Conservation (phyloP, 1,140 invertebrate species). For the Lucilia cuprina region DNA sequence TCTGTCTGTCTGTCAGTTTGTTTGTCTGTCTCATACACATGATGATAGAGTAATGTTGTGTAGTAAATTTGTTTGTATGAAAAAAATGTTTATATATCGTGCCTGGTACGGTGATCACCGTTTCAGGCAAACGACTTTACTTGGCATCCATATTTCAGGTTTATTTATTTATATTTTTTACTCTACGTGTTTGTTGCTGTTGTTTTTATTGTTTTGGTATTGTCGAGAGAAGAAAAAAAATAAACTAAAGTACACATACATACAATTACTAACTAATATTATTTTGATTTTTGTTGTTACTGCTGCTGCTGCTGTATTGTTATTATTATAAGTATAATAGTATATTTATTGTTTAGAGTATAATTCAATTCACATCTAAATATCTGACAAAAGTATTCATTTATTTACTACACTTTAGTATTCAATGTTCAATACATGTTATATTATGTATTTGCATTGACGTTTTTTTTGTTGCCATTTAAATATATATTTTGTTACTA, state of each 20-base stretch:
- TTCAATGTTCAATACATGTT: neutral
- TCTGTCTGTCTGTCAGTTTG: neutral
- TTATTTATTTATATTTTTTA: slow-evolving; percentile 16
- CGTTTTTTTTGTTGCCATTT: neutral
- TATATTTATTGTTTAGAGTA: slow-evolving; percentile 3
- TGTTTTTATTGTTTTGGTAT: slow-evolving; percentile 21
- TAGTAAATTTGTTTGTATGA: neutral
- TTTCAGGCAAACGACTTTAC: slow-evolving; percentile 32
- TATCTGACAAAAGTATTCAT: neutral
- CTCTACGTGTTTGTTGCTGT: neutral
- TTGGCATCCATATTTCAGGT: slow-evolving; percentile 35
- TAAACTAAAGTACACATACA: neutral
- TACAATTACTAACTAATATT: neutral
- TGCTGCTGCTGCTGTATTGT: slow-evolving; percentile 18
- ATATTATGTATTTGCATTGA: neutral
- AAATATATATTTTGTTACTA: neutral
- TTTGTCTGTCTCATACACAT: neutral
- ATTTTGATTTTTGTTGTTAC: neutral
- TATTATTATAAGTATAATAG: neutral
- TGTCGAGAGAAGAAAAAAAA: neutral
- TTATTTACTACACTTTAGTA: neutral
- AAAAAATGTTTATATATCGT: neutral
- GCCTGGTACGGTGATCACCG: slow-evolving; percentile 32
- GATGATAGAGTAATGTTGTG: neutral
- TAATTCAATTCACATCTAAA: neutral